Conservation (phyloP, 2,888 invertebrate genomes). For the Alitta virens region DNA sequence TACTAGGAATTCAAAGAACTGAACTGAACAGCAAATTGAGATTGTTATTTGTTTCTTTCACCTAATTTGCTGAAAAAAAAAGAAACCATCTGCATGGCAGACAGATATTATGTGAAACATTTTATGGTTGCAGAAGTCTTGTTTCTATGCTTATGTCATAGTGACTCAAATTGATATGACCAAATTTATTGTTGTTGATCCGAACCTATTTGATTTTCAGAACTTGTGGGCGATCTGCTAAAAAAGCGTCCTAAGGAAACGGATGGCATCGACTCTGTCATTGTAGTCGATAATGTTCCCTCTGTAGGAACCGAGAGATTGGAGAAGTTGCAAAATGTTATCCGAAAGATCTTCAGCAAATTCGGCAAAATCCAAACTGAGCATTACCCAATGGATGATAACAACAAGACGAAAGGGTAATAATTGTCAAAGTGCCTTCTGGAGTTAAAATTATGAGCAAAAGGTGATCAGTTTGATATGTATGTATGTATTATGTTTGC, state of each 20-base stretch:
- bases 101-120: too few species aligned
- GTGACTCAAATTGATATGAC: too few species aligned
- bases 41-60: too few species aligned
- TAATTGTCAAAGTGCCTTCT: slow-evolving; percentile 25
- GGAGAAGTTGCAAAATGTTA: slow-evolving; percentile 87
- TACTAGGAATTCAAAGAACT: too few species aligned
- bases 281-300: slow-evolving; percentile 95
- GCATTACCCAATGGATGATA: slow-evolving; percentile 79
- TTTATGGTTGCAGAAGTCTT: too few species aligned
- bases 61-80: too few species aligned
- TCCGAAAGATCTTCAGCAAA: slow-evolving; percentile 85
- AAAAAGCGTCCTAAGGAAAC: slow-evolving; percentile 88
- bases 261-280: slow-evolving; percentile 92
- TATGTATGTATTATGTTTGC: slow-evolving; percentile 20
- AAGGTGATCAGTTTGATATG: neutral
- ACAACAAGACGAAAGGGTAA: slow-evolving; percentile 82
- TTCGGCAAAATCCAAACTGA: slow-evolving; percentile 84
- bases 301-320: slow-evolving; percentile 86
- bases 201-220: slow-evolving; percentile 67
- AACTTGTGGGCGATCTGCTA: slow-evolving; percentile 86
- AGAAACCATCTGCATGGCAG: too few species aligned
- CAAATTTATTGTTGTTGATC: too few species aligned
- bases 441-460: neutral
- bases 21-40: too few species aligned
- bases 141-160: too few species aligned